A percentile compares a stretch with the other conserved stretches of the same genome.
phyloP scores from a whole-genome alignment of 2,888 invertebrate genomes.

The Andricus quercusramuli region DNA sequence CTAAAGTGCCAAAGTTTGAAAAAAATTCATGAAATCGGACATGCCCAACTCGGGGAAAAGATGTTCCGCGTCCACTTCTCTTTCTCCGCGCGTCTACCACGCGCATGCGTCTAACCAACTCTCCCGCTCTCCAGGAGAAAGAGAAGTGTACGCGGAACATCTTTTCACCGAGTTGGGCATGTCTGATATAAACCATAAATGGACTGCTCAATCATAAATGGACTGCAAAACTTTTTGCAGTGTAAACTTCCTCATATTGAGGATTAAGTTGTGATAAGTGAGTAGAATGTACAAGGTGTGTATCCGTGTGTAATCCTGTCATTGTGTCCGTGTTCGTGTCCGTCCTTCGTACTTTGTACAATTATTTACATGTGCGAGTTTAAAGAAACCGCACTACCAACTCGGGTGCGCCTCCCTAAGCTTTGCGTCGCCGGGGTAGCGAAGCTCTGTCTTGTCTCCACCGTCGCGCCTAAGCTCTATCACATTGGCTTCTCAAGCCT shows the following conservation, averaged over 20 bases:
- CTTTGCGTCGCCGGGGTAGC: conserved; percentile 49
- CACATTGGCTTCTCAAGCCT: conserved; percentile 78
- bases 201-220: too few relatives aligned
- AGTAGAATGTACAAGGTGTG: conserved; percentile 69
- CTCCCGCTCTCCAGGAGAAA: too few relatives aligned
- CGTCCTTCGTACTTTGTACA: conserved; percentile 62
- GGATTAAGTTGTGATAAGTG: conserved; percentile 74
- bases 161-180: too few relatives aligned
- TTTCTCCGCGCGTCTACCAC: too few relatives aligned
- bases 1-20: too few relatives aligned
- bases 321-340: conserved; percentile 63
- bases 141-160: too few relatives aligned
- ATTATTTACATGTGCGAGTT: conserved; percentile 63
- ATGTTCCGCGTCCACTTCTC: too few relatives aligned
- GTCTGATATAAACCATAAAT: too few relatives aligned
- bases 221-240: conserved; percentile 41
- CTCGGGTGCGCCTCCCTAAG: conserved; percentile 50
- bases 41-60: too few relatives aligned
- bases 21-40: too few relatives aligned
- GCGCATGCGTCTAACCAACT: too few relatives aligned
- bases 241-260: conserved; percentile 64
- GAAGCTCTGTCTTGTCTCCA: conserved; percentile 51
- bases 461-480: conserved; percentile 77
- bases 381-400: conserved; percentile 59
- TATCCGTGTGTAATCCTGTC: conserved; percentile 53